phyloP scores from a whole-genome alignment of 2,888 invertebrate species.

The Andricus quercusramuli region DNA sequence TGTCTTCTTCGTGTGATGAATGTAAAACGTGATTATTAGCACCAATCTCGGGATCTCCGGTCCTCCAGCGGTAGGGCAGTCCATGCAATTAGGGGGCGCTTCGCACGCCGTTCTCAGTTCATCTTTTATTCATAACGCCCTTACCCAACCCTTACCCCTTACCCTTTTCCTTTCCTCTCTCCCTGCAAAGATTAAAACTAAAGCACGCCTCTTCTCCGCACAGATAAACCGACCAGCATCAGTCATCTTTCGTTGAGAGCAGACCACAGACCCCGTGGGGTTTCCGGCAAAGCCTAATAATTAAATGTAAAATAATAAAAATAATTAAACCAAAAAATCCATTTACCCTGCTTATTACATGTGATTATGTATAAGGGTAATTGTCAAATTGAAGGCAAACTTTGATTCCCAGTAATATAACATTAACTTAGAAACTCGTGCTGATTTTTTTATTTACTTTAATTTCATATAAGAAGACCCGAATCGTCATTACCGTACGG shows the following conservation, averaged over 20 bases:
- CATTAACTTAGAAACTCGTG: too few relatives aligned
- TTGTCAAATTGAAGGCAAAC: too few relatives aligned
- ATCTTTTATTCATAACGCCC: constrained; percentile 75
- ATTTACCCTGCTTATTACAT: background rate
- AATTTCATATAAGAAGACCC: too few relatives aligned
- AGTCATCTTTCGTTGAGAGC: constrained; percentile 17
- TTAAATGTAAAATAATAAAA: background rate
- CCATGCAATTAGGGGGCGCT: constrained; percentile 76
- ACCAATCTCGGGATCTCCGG: constrained; percentile 56
- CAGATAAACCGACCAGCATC: constrained; percentile 44
- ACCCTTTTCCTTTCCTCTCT: constrained; percentile 49
- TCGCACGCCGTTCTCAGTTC: constrained; percentile 71
- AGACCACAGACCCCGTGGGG: background rate
- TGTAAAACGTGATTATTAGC: constrained; percentile 66
- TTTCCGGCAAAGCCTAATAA: background rate
- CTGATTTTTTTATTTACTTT: too few relatives aligned
- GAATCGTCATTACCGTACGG: too few relatives aligned
- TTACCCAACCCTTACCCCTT: background rate
- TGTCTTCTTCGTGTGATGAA: constrained; percentile 59
- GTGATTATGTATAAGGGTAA: constrained; percentile 12
- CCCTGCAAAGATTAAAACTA: constrained; percentile 72
- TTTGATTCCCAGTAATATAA: too few relatives aligned
- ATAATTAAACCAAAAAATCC: background rate
- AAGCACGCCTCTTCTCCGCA: constrained; percentile 60
- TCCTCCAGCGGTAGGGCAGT: constrained; percentile 67